Evolutionary conservation across 1,140 invertebrate species (phyloP).

Genomic region (Hylaeus volcanicus): DNA sequence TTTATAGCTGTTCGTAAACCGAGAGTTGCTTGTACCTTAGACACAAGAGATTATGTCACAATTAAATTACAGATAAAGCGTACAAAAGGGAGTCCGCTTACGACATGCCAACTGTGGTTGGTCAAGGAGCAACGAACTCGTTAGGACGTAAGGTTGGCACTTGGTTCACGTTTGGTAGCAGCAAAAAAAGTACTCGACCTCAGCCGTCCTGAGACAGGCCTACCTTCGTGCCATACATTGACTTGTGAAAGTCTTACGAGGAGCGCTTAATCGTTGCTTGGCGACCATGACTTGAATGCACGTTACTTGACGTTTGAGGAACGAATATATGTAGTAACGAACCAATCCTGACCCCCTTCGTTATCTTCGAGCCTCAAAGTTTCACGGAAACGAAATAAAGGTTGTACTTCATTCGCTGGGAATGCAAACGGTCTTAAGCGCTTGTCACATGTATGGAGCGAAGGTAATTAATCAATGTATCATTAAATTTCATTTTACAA

Average conservation of each 20-base stretch:
- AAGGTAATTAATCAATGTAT: conserved; percentile 56
- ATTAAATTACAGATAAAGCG: conserved; percentile 75
- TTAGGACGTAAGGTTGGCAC: conserved; percentile 83
- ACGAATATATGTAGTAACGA: background rate
- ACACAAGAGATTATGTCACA: background rate
- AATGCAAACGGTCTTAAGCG: conserved; percentile 43
- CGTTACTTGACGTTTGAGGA: background rate
- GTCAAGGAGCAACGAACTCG: conserved; percentile 78
- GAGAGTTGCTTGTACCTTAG: background rate
- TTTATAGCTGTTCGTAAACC: too few relatives aligned
- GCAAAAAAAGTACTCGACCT: conserved; percentile 80
- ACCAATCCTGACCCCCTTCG: background rate
- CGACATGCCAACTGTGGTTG: conserved; percentile 77
- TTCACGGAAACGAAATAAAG: background rate
- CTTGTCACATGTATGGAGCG: conserved; percentile 63
- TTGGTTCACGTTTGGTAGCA: conserved; percentile 83
- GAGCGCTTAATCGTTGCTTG: conserved; percentile 45
- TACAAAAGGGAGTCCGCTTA: conserved; percentile 80
- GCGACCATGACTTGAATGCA: background rate
- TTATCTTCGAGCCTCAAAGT: background rate
- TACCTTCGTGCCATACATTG: conserved; percentile 79
- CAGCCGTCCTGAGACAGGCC: conserved; percentile 81
- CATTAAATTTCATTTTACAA: conserved; percentile 19
- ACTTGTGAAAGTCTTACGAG: conserved; percentile 64
- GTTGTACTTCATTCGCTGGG: background rate